These are phyloP conservation scores for Mongoloraphidia duomilia DNA, from an alignment of 2,888 invertebrate species.

Conservation along the genomic window DNA sequence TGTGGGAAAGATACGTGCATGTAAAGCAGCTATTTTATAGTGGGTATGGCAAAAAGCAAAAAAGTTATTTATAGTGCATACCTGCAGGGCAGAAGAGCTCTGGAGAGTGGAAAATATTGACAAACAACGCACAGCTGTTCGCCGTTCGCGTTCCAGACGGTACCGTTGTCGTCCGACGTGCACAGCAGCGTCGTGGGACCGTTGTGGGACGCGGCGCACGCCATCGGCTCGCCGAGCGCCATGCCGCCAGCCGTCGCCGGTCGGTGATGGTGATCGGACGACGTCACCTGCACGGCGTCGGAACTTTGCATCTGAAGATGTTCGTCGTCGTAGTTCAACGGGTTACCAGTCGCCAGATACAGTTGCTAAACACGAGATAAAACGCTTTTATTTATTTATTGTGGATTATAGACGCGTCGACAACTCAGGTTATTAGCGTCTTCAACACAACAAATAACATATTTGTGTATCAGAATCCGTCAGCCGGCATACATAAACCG, in stretches of 20 bases:
- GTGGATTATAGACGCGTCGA: too few relatives aligned
- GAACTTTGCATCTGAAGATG: slow-evolving; percentile 34
- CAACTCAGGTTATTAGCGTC: too few relatives aligned
- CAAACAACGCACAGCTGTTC: slow-evolving; percentile 70
- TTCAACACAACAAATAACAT: too few relatives aligned
- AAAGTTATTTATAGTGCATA: slow-evolving; percentile 12
- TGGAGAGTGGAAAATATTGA: slow-evolving; percentile 59
- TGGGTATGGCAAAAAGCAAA: not conserved
- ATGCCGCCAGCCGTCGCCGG: slow-evolving; percentile 15
- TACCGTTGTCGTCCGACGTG: slow-evolving; percentile 23
- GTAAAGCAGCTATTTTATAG: too few relatives aligned
- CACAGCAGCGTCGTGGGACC: not conserved
- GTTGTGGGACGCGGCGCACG: slow-evolving; percentile 20
- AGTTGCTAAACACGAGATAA: slow-evolving; percentile 48
- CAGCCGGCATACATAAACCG: too few relatives aligned
- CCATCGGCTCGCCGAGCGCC: slow-evolving; percentile 38
- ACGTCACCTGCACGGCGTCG: slow-evolving; percentile 22
- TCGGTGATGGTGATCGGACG: slow-evolving; percentile 1
- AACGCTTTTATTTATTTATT: not conserved
- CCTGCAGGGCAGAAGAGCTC: slow-evolving; percentile 67
- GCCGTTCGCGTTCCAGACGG: slow-evolving; percentile 38
- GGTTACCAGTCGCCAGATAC: slow-evolving; percentile 57
- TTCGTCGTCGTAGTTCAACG: slow-evolving; percentile 37
- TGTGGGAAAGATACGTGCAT: too few relatives aligned
- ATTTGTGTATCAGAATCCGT: too few relatives aligned